Evolutionary conservation across 2,888 invertebrate species (phyloP), one percentile per base, ranked within the genome.

Genomic region (Drosophila kambysellisi): DNA sequence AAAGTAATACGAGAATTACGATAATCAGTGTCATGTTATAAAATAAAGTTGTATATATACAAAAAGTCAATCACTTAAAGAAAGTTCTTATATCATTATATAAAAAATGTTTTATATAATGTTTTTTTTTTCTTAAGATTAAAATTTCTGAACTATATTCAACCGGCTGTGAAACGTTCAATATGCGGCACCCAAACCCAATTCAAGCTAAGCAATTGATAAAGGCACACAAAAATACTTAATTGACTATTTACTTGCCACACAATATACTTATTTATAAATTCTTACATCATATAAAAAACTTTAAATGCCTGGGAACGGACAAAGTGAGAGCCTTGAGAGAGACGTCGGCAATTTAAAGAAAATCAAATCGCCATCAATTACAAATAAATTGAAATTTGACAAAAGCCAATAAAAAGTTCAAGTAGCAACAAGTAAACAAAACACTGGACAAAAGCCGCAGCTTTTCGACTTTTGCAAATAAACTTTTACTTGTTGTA

Each of bases 351-450:
- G 15, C 63, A 56, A 56, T 58, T 70, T 58, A 48, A 64, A 46
- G 64, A 52, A 60, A 65, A 80, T 79, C 60, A 81, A 76, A 76
- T 66, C 20, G 81, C 63, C 76, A 81, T 79, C 76, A 79, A 81
- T 81, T 53, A 73, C 46, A 79, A 69, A 81, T 63, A 69, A 71
- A 76, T 72, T 59, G 70, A 53, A 70, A 62, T 59, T 62, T 51
- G n/a, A 56, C 53, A 64, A 61, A 71, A 51, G 52, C 48, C 56
- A 75, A 71, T 71, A 25, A 46, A 60, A 65, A 65, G 54, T 70
- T 70, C 7, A 9, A 48, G 39, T 17, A 53, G 62, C 74, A 76
- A 72, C 69, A 76, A 72, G 76, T 65, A 65, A 52, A 63, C 66
- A 70, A 60, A 56, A 41, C 51, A 41, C 66, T 51, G 35, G 56